These are phyloP conservation scores for Paramormyrops kingsleyae DNA, from an alignment of 2,113 vertebrate genomes.

Conservation along the genomic window DNA sequence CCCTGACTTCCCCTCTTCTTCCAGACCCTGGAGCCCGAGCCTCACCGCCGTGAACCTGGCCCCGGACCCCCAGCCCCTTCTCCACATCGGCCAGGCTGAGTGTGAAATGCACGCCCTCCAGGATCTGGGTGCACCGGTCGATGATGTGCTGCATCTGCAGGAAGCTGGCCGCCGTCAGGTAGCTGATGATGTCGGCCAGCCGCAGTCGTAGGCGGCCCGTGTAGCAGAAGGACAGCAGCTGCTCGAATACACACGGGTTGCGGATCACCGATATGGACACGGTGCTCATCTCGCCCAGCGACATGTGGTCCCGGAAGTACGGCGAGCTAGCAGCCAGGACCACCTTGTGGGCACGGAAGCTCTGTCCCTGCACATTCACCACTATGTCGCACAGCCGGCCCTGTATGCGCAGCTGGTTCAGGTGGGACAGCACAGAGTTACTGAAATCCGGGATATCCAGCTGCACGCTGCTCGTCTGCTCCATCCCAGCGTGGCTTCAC, in stretches of 20 bases:
- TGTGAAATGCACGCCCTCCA: conserved; percentile 95
- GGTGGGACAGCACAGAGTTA: conserved; percentile 91
- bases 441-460: conserved; percentile 97
- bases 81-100: conserved; percentile 83
- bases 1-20: conserved; percentile 39
- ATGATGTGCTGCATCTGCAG: conserved; percentile 99
- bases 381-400: conserved; percentile 95
- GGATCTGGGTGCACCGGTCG: conserved; percentile 94
- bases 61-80: conserved; percentile 53
- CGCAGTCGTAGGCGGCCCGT: conserved; percentile 89
- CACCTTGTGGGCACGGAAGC: conserved; percentile 94
- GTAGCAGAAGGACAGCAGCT: conserved; percentile 95
- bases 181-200: conserved; percentile 94
- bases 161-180: conserved; percentile 94
- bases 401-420: conserved; percentile 94
- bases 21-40: conserved; percentile 60
- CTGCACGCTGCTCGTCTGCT: conserved; percentile 90
- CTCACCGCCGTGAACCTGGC: conserved; percentile 45
- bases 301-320: conserved; percentile 98
- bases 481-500: conserved; percentile 61
- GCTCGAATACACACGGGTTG: conserved; percentile 91
- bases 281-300: conserved; percentile 92
- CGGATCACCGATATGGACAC: conserved; percentile 94
- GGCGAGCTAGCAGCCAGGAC: conserved; percentile 96
- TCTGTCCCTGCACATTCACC: conserved; percentile 92